phyloP scores from a whole-genome alignment of 1,140 invertebrate species.

The Leptinotarsa texana region DNA sequence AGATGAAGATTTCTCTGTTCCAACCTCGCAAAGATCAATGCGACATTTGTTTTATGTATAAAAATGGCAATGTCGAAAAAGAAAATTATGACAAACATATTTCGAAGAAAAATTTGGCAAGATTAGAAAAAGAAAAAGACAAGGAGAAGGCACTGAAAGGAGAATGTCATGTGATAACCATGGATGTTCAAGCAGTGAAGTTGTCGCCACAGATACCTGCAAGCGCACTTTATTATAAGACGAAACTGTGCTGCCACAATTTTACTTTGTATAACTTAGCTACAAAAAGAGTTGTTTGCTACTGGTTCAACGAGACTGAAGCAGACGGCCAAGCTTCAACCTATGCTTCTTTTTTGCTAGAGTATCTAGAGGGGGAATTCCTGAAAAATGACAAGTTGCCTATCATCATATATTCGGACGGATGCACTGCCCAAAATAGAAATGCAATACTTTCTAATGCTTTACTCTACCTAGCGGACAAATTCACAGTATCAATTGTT shows the following conservation, averaged over 20 bases:
- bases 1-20: constrained; percentile 30
- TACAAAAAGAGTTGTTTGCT: constrained; percentile 5
- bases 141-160: constrained; percentile 25
- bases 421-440: constrained; percentile 43
- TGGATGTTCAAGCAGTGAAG: constrained; percentile 41
- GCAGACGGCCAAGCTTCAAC: constrained; percentile 21
- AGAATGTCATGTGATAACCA: constrained; percentile 19
- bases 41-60: constrained; percentile 46
- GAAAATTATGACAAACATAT: constrained; percentile 20
- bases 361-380: constrained; percentile 14
- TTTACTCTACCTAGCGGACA: constrained; percentile 42
- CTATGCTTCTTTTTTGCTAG: constrained; percentile 20
- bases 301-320: constrained; percentile 22
- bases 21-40: constrained; percentile 54
- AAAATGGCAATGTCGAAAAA: constrained; percentile 23
- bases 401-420: constrained; percentile 31
- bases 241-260: constrained; percentile 53
- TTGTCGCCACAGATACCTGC: constrained; percentile 48
- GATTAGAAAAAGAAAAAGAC: constrained; percentile 21
- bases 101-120: constrained; percentile 20
- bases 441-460: constrained; percentile 52
- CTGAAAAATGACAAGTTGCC: background rate
- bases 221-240: constrained; percentile 53
- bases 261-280: constrained; percentile 48
- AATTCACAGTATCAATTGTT: constrained; percentile 45